Percentiles rank a stretch among this genome's conserved stretches.
Evolutionary conservation across 2,113 vertebrate genomes (phyloP).

Genomic region (Ictidomys tridecemlineatus): DNA sequence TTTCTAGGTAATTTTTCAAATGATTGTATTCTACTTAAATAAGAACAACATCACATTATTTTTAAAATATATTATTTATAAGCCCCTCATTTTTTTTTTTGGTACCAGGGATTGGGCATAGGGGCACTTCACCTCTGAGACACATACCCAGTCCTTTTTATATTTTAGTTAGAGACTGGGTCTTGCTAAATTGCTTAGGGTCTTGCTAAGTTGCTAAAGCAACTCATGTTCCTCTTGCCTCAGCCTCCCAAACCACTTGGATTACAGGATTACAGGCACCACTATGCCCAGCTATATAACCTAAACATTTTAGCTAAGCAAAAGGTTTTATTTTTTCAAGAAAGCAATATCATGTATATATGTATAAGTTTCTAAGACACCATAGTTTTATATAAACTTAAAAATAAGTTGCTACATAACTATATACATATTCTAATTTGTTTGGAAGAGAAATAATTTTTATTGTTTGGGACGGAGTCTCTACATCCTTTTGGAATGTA

Average conservation of each 20-base stretch:
- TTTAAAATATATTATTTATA: constrained; percentile 42
- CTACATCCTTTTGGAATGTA: constrained; percentile 45
- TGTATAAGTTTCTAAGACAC: not conserved
- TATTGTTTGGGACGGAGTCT: not conserved
- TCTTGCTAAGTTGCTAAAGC: too few species aligned
- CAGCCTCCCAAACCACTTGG: too few species aligned
- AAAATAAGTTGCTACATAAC: constrained; percentile 25
- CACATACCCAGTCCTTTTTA: too few species aligned
- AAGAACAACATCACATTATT: constrained; percentile 6
- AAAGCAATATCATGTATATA: not conserved
- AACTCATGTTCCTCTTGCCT: too few species aligned
- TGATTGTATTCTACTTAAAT: not conserved
- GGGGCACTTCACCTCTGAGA: too few species aligned
- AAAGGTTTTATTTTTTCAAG: constrained; percentile 33
- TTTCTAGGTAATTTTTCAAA: constrained; percentile 34
- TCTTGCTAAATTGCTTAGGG: too few species aligned
- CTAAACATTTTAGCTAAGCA: constrained; percentile 16
- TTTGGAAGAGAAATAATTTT: constrained; percentile 36
- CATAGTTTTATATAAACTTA: not conserved
- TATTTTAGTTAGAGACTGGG: too few species aligned
- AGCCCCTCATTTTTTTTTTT: too few species aligned
- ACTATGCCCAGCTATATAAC: not conserved
- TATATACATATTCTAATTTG: constrained; percentile 42
- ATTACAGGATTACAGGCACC: too few species aligned
- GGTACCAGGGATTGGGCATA: too few species aligned